Percentiles rank a stretch among this genome's conserved stretches.
Conservation (phyloP, 2,888 invertebrate genomes). For the Ophioninae sp. region DNA sequence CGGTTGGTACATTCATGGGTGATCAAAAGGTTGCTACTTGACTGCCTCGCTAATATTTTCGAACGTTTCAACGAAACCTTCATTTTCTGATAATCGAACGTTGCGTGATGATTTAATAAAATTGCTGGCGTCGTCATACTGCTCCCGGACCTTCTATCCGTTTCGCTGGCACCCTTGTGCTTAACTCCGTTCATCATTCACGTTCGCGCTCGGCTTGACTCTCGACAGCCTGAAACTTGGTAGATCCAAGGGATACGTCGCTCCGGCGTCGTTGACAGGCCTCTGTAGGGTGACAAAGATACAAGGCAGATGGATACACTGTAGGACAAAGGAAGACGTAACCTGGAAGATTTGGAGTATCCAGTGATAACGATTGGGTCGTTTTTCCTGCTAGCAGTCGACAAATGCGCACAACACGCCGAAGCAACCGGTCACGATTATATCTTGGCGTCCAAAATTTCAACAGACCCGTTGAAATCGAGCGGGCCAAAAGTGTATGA, state of each 20-base stretch:
- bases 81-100: too few species aligned
- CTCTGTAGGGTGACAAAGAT: constrained; percentile 20
- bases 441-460: constrained; percentile 40
- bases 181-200: constrained; percentile 45
- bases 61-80: too few species aligned
- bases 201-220: constrained; percentile 28
- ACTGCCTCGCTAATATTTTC: too few species aligned
- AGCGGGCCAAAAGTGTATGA: constrained; percentile 68
- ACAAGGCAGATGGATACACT: not conserved
- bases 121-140: not conserved
- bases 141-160: not conserved
- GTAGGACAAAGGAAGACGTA: constrained; percentile 5
- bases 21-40: not conserved
- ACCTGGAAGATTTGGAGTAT: not conserved
- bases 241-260: constrained; percentile 23
- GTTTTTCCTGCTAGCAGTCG: not conserved
- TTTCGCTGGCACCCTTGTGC: not conserved
- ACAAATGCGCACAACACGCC: constrained; percentile 19
- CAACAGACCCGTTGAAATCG: constrained; percentile 65
- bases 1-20: not conserved
- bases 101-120: too few species aligned
- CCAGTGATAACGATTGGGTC: not conserved
- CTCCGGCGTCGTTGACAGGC: constrained; percentile 23
- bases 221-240: constrained; percentile 32
- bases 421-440: constrained; percentile 25